Percentiles rank a stretch among this genome's conserved stretches.
Conservation (phyloP, 2,888 invertebrate species). For the Apamea sordens region DNA sequence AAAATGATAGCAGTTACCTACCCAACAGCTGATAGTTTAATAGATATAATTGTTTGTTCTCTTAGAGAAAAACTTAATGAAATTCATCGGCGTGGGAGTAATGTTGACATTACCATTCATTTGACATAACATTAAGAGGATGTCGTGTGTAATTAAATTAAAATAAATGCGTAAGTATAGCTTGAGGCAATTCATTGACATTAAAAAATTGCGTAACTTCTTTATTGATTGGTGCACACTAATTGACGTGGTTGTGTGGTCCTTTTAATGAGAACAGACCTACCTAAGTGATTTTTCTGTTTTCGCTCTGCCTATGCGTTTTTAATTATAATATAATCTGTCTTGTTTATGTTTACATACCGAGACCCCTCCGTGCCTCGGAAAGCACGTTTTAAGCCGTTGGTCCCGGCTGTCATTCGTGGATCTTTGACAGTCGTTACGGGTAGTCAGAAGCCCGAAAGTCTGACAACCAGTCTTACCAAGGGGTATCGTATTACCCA, state of each 20-base stretch:
- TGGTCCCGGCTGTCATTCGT: no score
- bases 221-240: neutral
- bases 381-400: no score
- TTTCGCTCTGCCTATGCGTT: neutral
- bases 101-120: conserved; percentile 19
- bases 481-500: no score
- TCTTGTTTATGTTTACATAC: no score
- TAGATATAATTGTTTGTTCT: neutral
- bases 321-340: neutral
- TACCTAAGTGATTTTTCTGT: neutral
- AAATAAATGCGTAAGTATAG: neutral
- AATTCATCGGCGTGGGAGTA: neutral
- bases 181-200: conserved; percentile 14
- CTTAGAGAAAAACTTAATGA: neutral
- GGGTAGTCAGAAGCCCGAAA: no score
- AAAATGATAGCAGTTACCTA: neutral
- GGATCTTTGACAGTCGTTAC: no score
- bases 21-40: neutral
- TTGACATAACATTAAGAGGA: conserved; percentile 1
- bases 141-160: conserved; percentile 29
- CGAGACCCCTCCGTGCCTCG: no score
- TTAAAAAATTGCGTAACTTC: neutral
- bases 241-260: conserved; percentile 8
- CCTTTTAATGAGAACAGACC: neutral
- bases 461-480: no score